Conservation (phyloP, 30 jellyfish, hydroid and myxozoan species). For the Hydra vulgaris region DNA sequence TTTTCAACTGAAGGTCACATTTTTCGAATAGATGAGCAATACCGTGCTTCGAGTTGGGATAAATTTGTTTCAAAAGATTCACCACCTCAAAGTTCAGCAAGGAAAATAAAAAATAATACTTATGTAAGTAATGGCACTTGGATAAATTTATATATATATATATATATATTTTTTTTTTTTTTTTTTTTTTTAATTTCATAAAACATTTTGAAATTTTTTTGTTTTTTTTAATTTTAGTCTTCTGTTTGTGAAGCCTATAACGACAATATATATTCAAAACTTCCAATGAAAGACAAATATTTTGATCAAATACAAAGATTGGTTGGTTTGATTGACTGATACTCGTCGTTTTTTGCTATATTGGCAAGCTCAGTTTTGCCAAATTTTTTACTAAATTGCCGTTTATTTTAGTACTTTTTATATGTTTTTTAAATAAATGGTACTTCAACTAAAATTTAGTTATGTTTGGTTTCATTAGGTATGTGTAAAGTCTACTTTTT, state of each 20-base stretch:
- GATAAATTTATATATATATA: conserved; percentile 6
- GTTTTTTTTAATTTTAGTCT: conserved; percentile 3
- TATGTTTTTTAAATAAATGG: neutral
- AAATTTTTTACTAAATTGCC: neutral
- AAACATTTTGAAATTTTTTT: neutral
- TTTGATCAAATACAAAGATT: conserved; percentile 64
- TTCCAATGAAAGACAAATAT: conserved; percentile 67
- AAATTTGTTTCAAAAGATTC: neutral
- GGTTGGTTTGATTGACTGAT: conserved; percentile 44
- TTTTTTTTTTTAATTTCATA: neutral
- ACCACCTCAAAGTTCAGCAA: neutral
- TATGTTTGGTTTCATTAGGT: neutral
- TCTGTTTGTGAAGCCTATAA: conserved; percentile 42
- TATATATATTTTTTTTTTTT: neutral
- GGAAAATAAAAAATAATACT: neutral
- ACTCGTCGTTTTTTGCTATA: neutral
- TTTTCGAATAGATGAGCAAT: conserved; percentile 56
- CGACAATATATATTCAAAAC: conserved; percentile 34
- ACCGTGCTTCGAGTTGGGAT: conserved; percentile 25
- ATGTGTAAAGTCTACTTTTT: too few species aligned
- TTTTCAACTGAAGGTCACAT: conserved; percentile 97
- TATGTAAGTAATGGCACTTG: conserved; percentile 13
- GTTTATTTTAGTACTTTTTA: neutral
- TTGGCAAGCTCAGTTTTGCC: neutral
- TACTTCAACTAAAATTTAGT: neutral